These are phyloP conservation scores for Pipistrellus pipistrellus DNA, from an alignment of 2,797 vertebrate genomes.

Conservation along the genomic window DNA sequence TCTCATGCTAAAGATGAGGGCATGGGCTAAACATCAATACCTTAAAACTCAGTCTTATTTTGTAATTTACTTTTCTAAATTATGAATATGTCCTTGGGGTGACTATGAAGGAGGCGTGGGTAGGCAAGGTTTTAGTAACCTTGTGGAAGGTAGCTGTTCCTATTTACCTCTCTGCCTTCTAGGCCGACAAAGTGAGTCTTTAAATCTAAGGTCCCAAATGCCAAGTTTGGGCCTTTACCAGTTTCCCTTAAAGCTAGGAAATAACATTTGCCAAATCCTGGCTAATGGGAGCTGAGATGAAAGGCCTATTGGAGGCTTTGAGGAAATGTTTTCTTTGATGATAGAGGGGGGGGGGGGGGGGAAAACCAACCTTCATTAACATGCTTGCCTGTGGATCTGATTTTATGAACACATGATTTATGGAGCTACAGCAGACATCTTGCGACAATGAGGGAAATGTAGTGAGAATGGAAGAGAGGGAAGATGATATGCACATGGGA, in stretches of 20 bases:
- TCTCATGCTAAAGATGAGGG: constrained; percentile 24
- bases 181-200: neutral
- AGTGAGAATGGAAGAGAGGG: neutral
- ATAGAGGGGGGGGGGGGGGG: neutral
- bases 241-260: neutral
- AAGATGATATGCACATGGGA: neutral
- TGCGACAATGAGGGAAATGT: neutral
- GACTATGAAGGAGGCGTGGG: neutral
- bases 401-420: neutral
- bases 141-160: neutral
- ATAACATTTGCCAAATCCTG: neutral
- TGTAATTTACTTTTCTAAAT: neutral
- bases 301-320: neutral
- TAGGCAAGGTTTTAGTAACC: neutral
- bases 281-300: neutral
- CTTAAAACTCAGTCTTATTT: constrained; percentile 15
- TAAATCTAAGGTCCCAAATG: neutral
- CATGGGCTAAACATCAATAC: neutral
- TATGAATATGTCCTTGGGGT: neutral
- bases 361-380: neutral
- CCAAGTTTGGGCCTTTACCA: neutral
- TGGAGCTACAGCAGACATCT: neutral
- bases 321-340: neutral
- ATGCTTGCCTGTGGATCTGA: neutral
- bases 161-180: neutral